Evolutionary conservation across 2,888 invertebrate genomes (phyloP).

Genomic region (Nysson spinosus): DNA sequence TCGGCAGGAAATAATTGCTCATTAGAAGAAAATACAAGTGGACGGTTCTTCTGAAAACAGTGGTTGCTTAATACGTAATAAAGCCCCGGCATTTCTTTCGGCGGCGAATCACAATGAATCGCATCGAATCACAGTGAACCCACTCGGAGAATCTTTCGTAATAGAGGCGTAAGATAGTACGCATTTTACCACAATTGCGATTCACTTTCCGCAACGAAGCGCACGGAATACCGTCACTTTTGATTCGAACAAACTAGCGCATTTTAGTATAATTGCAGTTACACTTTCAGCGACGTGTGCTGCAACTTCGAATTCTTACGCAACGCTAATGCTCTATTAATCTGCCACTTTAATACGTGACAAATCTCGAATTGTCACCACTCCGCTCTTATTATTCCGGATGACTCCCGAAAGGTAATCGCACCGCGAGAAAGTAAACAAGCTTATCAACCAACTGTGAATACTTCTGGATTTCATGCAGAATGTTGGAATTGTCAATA

Average conservation of each 20-base stretch:
- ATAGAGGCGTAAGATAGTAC: constrained; percentile 2
- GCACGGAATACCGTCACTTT: too few relatives aligned
- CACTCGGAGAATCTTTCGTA: constrained; percentile 5
- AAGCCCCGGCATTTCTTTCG: not conserved
- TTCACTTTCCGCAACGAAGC: constrained; percentile 13
- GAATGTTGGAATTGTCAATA: too few relatives aligned
- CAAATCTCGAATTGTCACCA: too few relatives aligned
- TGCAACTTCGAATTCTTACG: constrained; percentile 4
- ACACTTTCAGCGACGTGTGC: constrained; percentile 5
- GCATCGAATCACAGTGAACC: not conserved
- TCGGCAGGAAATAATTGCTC: not conserved
- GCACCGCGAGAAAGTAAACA: too few relatives aligned
- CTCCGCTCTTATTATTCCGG: not conserved
- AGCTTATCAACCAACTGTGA: too few relatives aligned
- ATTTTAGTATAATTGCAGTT: not conserved
- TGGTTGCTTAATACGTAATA: not conserved
- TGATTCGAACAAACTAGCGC: constrained; percentile 8
- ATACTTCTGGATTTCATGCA: too few relatives aligned
- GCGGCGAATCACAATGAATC: not conserved
- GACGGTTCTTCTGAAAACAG: not conserved
- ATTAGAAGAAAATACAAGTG: not conserved
- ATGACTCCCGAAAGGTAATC: not conserved
- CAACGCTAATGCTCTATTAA: constrained; percentile 2
- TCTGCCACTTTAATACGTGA: not conserved
- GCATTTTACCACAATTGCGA: constrained; percentile 7